Percentiles rank a stretch among this genome's conserved stretches.
Conservation (phyloP, 2,797 vertebrate species). For the Apodemus agrarius region DNA sequence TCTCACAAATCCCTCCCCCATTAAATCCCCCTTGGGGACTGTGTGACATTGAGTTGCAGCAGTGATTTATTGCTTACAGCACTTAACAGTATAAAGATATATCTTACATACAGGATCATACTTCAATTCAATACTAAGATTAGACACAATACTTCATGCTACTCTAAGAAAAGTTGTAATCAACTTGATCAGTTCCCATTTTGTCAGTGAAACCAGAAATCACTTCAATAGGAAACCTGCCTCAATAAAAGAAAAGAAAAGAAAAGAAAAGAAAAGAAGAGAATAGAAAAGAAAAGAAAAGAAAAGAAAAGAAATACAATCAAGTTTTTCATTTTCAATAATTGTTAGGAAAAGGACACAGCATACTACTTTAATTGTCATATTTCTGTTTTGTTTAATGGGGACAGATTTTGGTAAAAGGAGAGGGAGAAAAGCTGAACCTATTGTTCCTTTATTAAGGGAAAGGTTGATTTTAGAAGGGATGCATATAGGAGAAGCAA, state of each 20-base stretch:
- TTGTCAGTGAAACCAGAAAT: constrained; percentile 43
- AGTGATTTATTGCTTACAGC: background rate
- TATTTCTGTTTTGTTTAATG: constrained; percentile 29
- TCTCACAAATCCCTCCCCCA: background rate
- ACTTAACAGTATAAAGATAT: constrained; percentile 18
- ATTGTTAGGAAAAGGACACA: background rate
- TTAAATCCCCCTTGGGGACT: background rate
- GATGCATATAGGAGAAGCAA: background rate
- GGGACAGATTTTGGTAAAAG: constrained; percentile 38
- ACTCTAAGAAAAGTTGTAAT: background rate
- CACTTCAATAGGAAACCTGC: background rate
- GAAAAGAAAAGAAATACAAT: background rate
- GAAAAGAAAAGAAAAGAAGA: too few species aligned
- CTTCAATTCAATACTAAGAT: constrained; percentile 19
- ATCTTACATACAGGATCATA: background rate
- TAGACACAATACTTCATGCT: background rate
- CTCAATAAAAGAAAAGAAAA: background rate
- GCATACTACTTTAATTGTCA: background rate
- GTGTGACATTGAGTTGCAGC: background rate
- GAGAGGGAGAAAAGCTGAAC: background rate
- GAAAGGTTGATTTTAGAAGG: background rate
- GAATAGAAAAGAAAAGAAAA: background rate
- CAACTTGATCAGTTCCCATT: fast-evolving
- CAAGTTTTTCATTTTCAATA: constrained; percentile 19
- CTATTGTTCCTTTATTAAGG: background rate